Percentiles rank a stretch among this genome's conserved stretches.
phyloP scores from a whole-genome alignment of 2,113 vertebrate genomes.

The Quiscalus mexicanus region DNA sequence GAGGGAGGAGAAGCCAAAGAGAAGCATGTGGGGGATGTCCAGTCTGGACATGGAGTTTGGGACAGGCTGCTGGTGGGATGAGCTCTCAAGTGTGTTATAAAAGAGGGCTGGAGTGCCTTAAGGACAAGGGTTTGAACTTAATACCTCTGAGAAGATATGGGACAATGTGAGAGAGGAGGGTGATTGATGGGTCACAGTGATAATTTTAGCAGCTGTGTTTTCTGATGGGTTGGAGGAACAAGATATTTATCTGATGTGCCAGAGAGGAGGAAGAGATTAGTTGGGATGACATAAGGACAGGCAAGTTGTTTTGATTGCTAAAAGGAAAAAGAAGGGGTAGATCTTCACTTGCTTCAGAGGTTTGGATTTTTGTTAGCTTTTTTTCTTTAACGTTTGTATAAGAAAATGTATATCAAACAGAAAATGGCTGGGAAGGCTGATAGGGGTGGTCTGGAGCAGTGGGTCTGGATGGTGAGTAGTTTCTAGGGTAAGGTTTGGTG shows the following conservation, averaged over 20 bases:
- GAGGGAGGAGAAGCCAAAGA: background rate
- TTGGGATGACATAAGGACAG: background rate
- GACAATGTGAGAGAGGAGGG: background rate
- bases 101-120: background rate
- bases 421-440: background rate
- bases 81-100: background rate
- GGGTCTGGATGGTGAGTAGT: background rate
- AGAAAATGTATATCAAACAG: background rate
- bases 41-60: background rate
- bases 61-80: background rate
- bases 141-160: fast-evolving
- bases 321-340: background rate
- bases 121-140: background rate
- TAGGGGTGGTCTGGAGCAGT: background rate
- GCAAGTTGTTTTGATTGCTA: background rate
- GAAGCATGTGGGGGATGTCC: background rate
- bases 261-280: background rate
- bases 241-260: background rate
- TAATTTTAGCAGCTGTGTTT: conserved; percentile 33
- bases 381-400: background rate
- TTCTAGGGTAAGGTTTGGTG: background rate
- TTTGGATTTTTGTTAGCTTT: background rate
- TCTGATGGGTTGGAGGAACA: background rate
- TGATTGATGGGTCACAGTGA: background rate
- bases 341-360: background rate